phyloP scores from a whole-genome alignment of 1,140 invertebrate species.

The Halictus rubicundus region DNA sequence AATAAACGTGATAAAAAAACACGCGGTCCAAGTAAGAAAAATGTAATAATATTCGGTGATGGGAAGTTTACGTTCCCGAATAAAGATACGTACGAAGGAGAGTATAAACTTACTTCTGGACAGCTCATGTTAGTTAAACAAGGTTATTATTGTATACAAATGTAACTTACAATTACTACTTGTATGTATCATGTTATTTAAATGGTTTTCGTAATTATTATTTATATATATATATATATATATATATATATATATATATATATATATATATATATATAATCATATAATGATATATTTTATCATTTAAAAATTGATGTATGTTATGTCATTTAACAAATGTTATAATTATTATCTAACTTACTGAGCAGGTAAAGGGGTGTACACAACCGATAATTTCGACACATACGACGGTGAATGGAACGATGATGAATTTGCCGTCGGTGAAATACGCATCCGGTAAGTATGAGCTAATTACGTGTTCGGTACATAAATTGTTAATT shows the following conservation, averaged over 20 bases:
- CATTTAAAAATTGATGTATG: no score
- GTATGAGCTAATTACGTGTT: neutral
- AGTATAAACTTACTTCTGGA: conserved; percentile 42
- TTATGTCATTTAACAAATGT: neutral
- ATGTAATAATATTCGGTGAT: neutral
- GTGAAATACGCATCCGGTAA: conserved; percentile 54
- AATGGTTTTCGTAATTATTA: neutral
- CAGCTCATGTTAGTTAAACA: conserved; percentile 46
- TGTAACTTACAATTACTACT: no score
- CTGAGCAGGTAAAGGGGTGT: conserved; percentile 49
- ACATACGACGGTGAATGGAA: conserved; percentile 58
- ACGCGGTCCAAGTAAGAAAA: no score
- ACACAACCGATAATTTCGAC: conserved; percentile 60
- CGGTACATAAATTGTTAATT: neutral
- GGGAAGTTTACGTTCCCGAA: conserved; percentile 59
- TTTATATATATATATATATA: conserved; percentile 7
- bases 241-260: no score
- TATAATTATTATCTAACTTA: neutral
- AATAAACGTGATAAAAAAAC: neutral
- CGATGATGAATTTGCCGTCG: conserved; percentile 34
- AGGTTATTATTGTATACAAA: conserved; percentile 44
- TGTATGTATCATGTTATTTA: no score
- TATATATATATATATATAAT: no score
- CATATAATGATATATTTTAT: no score
- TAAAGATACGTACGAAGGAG: conserved; percentile 59